Base-by-base conservation (phyloP, 1,140 invertebrate species). In the Diuraphis noxia region DNA sequence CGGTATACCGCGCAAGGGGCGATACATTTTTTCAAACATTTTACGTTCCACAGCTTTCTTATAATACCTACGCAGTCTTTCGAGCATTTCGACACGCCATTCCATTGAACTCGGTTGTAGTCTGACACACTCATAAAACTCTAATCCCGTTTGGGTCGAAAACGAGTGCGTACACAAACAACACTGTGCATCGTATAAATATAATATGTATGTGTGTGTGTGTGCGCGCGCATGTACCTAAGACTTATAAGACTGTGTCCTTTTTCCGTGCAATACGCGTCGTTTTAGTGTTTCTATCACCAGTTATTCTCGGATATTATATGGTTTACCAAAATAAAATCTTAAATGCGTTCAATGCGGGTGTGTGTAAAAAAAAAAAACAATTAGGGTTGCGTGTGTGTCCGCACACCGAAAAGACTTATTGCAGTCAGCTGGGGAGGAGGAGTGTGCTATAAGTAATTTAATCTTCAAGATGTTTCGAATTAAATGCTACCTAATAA, bases 391-490 rank as follows among this genome's bases (percentile, higher is more conserved):
- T 52, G 89, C 72, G 82, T 38, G n/a, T 82, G 89, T 82, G 89
- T 91, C 43, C 30, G 30, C 77, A 30, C 43, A 30, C 43, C 43
- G 13, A 49, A 30, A 49, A 82, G 77, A 91, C 89, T 49, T 82
- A 91, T 91, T 82, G n/a, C 52, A 40, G 77, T 6, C n/a, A 49
- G 49, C 41, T n/a, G 88, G 72, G 41, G 2, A 38, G 77, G 77
- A 21, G 21, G 17, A 30, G 77, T 34, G 36, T 10, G 77, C 89
- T 52, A 40, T 52, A 82, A 91, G 77, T 34, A 21, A 13, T 91
- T 49, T 88, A 88, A 88, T 88, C 49, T 88, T 49, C 89, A 91
- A 91, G 77, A 79, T 91, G 89, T 91, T 91, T 91, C 43, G 43
- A 56, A 91, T 91, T 52, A 49, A 49, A 81, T 34, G 25, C 41